Evolutionary conservation across 1,140 invertebrate genomes (phyloP).

Genomic region (Dufourea novaeangliae): DNA sequence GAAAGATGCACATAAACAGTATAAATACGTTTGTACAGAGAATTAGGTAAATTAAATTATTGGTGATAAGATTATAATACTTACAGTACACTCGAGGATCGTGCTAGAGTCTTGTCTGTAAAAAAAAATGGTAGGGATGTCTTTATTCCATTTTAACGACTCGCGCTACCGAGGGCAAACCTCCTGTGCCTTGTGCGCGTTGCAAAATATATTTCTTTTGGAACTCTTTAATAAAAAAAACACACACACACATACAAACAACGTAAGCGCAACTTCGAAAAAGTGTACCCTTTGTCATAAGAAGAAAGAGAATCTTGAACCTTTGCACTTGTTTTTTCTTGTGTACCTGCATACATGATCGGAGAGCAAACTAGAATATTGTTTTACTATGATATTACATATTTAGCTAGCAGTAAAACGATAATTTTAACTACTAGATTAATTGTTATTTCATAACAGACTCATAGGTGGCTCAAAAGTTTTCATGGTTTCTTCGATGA

Average conservation of each 20-base stretch:
- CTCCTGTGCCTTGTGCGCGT: conserved; percentile 45
- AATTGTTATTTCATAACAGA: conserved; percentile 13
- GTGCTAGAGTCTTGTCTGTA: conserved; percentile 9
- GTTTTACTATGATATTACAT: conserved; percentile 7
- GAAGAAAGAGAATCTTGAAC: not conserved
- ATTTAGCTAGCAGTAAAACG: not conserved
- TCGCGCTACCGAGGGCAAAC: conserved; percentile 22
- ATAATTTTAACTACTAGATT: conserved; percentile 12
- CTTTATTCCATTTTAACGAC: conserved; percentile 36
- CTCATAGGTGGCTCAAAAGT: not conserved
- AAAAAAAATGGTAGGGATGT: conserved; percentile 14
- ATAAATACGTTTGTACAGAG: conserved; percentile 53
- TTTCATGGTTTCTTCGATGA: conserved; percentile 4
- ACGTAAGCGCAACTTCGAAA: not conserved
- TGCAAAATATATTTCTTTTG: conserved; percentile 5
- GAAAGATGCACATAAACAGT: conserved; percentile 31
- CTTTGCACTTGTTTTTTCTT: conserved; percentile 27
- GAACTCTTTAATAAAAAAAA: conserved; percentile 4
- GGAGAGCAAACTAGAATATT: not conserved
- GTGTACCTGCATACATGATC: conserved; percentile 22
- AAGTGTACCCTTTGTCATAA: not conserved
- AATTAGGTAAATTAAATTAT: conserved; percentile 36
- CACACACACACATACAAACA: not conserved
- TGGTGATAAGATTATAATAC: conserved; percentile 4
- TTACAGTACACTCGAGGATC: not conserved